phyloP scores from a whole-genome alignment of 1,140 invertebrate species.

The Calosoma granatense region DNA sequence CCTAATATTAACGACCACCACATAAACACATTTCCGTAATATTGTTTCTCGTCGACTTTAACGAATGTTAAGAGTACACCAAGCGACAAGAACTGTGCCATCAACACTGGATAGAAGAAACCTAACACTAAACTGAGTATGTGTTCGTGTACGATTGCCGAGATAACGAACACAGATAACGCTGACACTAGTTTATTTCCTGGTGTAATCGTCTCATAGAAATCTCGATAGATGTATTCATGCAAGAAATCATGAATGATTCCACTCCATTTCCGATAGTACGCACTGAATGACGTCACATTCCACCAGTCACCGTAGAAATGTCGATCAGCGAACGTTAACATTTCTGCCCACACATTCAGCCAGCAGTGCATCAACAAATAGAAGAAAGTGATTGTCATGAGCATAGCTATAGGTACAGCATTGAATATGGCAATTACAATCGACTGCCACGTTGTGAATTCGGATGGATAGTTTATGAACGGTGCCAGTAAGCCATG shows the following conservation, averaged over 20 bases:
- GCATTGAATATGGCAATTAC: constrained; percentile 58
- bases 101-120: constrained; percentile 80
- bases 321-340: constrained; percentile 74
- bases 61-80: constrained; percentile 48
- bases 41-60: constrained; percentile 38
- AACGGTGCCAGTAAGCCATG: background rate
- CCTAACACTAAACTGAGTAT: constrained; percentile 44
- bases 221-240: constrained; percentile 81
- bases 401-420: constrained; percentile 63
- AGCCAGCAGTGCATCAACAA: constrained; percentile 78
- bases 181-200: constrained; percentile 43
- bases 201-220: constrained; percentile 46
- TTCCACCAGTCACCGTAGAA: constrained; percentile 97
- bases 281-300: constrained; percentile 63
- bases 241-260: constrained; percentile 93
- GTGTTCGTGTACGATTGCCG: constrained; percentile 26
- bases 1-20: constrained; percentile 72
- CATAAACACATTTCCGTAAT: constrained; percentile 64
- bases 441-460: constrained; percentile 47
- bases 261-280: constrained; percentile 89
- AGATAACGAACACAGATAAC: constrained; percentile 43
- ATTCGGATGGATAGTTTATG: constrained; percentile 25
- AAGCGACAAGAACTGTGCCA: constrained; percentile 55
- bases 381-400: constrained; percentile 72
- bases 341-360: constrained; percentile 79